phyloP scores from a whole-genome alignment of 2,113 vertebrate genomes.

The Corythoichthys haematopterus region DNA sequence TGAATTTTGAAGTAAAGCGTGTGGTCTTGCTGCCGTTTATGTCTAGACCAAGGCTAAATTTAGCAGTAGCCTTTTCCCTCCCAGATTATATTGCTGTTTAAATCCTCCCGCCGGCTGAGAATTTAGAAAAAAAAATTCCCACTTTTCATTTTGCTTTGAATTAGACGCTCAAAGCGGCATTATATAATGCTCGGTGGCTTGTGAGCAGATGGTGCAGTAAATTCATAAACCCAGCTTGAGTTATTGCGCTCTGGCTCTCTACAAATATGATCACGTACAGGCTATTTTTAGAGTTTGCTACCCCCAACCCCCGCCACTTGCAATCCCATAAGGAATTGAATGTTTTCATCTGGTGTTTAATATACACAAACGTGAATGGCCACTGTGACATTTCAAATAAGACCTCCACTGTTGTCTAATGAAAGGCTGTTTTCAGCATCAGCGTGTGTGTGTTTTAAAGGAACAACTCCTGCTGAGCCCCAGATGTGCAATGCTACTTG shows the following conservation, averaged over 20 bases:
- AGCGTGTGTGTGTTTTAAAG: slow-evolving; percentile 47
- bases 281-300: slow-evolving; percentile 42
- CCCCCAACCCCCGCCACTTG: background rate
- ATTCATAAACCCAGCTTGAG: slow-evolving; percentile 42
- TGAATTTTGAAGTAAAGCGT: background rate
- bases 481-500: slow-evolving; percentile 48
- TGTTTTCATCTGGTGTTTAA: background rate
- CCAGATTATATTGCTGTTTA: slow-evolving; percentile 43
- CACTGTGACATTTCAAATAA: slow-evolving; percentile 10
- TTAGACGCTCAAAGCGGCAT: slow-evolving; percentile 37
- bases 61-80: slow-evolving; percentile 40
- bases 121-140: slow-evolving; percentile 17
- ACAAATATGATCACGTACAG: slow-evolving; percentile 42
- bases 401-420: slow-evolving; percentile 30
- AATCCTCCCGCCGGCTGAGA: slow-evolving; percentile 45
- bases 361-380: background rate
- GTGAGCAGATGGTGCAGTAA: slow-evolving; percentile 45
- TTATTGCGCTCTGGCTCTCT: slow-evolving; percentile 39
- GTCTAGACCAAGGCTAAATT: slow-evolving; percentile 60
- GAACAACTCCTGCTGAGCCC: slow-evolving; percentile 45
- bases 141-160: slow-evolving; percentile 1
- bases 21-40: slow-evolving; percentile 22
- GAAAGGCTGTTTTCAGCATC: slow-evolving; percentile 51
- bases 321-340: background rate
- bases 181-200: slow-evolving; percentile 51